These are phyloP conservation scores for Drosophila malerkotliana DNA, from an alignment of 1,140 invertebrate genomes.

Conservation along the genomic window DNA sequence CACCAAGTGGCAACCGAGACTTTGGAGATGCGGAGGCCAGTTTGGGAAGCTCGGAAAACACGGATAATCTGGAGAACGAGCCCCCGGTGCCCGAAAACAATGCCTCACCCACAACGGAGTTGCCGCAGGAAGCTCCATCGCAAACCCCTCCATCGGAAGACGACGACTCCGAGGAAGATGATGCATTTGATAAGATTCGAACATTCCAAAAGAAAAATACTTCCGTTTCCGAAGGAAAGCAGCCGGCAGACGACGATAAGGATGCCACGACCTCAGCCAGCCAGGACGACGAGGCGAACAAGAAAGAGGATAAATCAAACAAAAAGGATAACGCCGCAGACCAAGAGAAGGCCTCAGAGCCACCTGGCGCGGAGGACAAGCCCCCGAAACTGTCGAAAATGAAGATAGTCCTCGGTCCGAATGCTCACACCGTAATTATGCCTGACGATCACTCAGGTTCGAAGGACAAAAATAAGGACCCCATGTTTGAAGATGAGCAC, in stretches of 20 bases:
- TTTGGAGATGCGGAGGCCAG: neutral
- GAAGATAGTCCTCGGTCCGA: constrained; percentile 54
- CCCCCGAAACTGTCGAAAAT: constrained; percentile 23
- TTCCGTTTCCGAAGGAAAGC: neutral
- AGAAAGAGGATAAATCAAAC: neutral
- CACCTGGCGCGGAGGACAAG: too few species aligned
- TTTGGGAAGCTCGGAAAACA: neutral
- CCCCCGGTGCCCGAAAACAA: constrained; percentile 13
- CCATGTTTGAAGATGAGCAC: neutral
- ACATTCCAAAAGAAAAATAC: neutral
- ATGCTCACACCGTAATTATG: constrained; percentile 36
- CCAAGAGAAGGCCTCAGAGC: neutral
- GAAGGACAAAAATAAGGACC: neutral
- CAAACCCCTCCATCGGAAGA: neutral
- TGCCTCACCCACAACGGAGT: neutral
- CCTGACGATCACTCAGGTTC: neutral
- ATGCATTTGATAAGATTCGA: neutral
- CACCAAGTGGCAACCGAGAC: neutral
- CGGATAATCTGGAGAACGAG: constrained; percentile 59
- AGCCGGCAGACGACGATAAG: neutral
- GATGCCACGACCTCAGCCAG: neutral
- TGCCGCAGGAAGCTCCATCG: neutral
- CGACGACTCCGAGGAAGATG: neutral
- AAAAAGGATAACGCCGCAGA: neutral
- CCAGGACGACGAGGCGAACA: neutral